These are phyloP conservation scores for Carettochelys insculpta DNA, from an alignment of 2,113 vertebrate genomes.

Conservation along the genomic window DNA sequence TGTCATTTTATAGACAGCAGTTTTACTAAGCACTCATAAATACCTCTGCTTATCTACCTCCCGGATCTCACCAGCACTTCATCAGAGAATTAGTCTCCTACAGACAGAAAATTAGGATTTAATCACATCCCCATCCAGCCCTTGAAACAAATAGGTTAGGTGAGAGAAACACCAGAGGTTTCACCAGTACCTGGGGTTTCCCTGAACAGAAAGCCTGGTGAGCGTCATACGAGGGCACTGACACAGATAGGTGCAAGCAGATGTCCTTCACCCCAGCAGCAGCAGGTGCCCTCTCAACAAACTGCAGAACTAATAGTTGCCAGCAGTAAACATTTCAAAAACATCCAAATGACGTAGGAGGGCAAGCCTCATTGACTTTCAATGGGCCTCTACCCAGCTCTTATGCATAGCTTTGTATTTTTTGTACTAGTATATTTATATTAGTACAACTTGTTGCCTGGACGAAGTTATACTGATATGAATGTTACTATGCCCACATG, in stretches of 20 bases:
- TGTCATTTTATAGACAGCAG: not conserved
- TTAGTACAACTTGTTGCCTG: not conserved
- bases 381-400: not conserved
- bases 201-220: not conserved
- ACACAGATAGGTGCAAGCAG: not conserved
- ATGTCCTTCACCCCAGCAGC: not conserved
- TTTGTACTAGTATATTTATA: not conserved
- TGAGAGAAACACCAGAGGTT: not conserved
- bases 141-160: not conserved
- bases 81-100: not conserved
- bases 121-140: not conserved
- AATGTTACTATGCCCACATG: not conserved
- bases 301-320: not conserved
- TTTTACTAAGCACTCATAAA: not conserved
- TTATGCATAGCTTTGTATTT: not conserved
- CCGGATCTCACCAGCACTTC: not conserved
- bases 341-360: too few species aligned
- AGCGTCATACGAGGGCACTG: accelerated
- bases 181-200: accelerated
- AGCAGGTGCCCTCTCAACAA: not conserved
- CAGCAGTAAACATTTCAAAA: not conserved
- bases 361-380: not conserved
- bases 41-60: not conserved
- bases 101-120: not conserved
- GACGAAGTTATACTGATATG: not conserved